Base-by-base conservation (phyloP, 2,888 invertebrate genomes). In the Macaria notata region DNA sequence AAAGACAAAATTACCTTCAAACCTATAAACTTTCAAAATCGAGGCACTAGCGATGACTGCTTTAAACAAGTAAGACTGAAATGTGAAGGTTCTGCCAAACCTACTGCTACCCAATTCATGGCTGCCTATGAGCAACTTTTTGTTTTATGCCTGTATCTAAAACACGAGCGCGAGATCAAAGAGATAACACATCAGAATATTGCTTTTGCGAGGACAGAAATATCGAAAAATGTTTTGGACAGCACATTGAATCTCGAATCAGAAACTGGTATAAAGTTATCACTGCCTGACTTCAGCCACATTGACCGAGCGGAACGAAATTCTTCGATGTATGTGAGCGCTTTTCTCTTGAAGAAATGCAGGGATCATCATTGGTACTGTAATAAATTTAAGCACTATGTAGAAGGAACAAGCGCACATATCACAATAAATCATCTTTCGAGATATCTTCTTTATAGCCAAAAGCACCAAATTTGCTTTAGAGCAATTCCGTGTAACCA, bases 261-360 rank as follows among this genome's bases (percentile, higher is more conserved):
- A 19, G 19, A 19, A 19, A 19, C 19, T 19, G 19, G 19, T 19
- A 19, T 19, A 19, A 19, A 19, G 19, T 19, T 19, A 2, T 19
- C 19, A 19, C 19, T 19, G 19, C 19, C 19, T 2, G 49, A 58
- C 9, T 49, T 43, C 9, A 31, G 9, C 19, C 49, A 46, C 8
- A 54, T 58, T 3, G 49, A 58, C 31, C 36, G 19, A 29, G 3
- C 57, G 7, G 53, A 53, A n/a, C 45, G 46, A 38, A 53, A 58
- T 29, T 38, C 49, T 5, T 43, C 53, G 0, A 46, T 58, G 2
- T 53, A 58, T 49, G 49, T 53, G 3, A 54, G 53, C 46, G 43
- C 49, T 36, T 58, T 42, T 19, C 49, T 58, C 36, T 46, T 58
- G 19, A 49, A 54, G 29, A 53, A 53, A 49, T 58, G 57, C 42